Evolutionary conservation across 2,113 vertebrate species (phyloP).

Genomic region (Coptodon bakossiorum): DNA sequence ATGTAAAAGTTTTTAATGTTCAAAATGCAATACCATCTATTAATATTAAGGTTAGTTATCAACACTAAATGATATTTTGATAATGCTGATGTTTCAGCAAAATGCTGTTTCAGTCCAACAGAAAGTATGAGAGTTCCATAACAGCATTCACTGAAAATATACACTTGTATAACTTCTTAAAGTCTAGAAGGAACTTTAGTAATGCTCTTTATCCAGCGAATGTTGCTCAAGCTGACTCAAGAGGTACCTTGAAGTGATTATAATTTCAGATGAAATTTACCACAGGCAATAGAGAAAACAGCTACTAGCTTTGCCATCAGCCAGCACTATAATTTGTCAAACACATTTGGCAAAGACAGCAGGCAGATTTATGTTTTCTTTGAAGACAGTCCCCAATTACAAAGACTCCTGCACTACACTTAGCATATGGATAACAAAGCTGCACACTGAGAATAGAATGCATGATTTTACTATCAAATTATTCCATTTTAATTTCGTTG

Average conservation of each 20-base stretch:
- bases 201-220: background rate
- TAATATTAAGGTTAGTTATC: background rate
- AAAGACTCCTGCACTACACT: background rate
- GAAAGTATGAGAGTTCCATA: background rate
- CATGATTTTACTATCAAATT: background rate
- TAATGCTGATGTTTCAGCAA: background rate
- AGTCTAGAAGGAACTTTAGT: background rate
- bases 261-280: slow-evolving; percentile 35
- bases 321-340: background rate
- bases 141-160: background rate
- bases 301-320: slow-evolving; percentile 27
- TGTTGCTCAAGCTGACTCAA: background rate
- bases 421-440: background rate
- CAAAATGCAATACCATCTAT: background rate
- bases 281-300: slow-evolving; percentile 18
- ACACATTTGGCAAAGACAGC: background rate
- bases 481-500: background rate
- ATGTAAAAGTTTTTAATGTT: background rate
- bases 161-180: background rate
- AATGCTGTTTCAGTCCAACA: background rate
- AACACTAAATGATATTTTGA: background rate
- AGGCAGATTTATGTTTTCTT: background rate
- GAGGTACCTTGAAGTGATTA: background rate
- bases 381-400: background rate
- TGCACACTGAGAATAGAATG: background rate